Conservation (phyloP, 2,113 vertebrate species). For the Meriones unguiculatus region DNA sequence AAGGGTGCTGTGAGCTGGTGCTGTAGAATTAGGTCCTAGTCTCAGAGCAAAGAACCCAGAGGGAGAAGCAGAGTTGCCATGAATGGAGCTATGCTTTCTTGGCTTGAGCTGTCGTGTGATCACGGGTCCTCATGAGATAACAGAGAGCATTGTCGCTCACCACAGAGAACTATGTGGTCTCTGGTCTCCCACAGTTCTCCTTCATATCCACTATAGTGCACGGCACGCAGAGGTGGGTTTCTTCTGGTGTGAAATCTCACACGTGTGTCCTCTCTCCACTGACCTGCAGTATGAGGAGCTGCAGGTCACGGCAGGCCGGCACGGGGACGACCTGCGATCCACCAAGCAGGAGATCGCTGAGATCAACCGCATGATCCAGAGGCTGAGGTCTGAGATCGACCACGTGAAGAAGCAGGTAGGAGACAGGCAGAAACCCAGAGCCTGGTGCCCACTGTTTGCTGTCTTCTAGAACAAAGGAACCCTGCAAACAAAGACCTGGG, state of each 20-base stretch:
- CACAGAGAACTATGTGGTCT: accelerated
- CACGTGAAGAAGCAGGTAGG: conserved; percentile 91
- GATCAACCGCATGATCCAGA: conserved; percentile 90
- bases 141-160: neutral
- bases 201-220: accelerated
- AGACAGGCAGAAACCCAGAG: accelerated
- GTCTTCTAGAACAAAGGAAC: neutral
- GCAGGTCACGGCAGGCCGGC: conserved; percentile 85
- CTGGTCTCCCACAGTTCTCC: accelerated
- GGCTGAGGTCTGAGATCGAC: conserved; percentile 92
- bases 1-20: accelerated
- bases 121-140: accelerated
- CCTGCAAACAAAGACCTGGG: accelerated
- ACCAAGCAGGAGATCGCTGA: conserved; percentile 93
- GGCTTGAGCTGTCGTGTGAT: neutral
- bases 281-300: conserved; percentile 85
- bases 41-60: accelerated
- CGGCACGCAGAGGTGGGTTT: accelerated
- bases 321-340: conserved; percentile 89
- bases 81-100: neutral
- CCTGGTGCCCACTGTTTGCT: accelerated
- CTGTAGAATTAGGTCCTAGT: too few relatives aligned
- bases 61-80: neutral
- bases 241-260: accelerated
- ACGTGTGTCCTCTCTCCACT: neutral